These are phyloP conservation scores for Mya arenaria DNA, from an alignment of 1,140 invertebrate species.

Conservation along the genomic window DNA sequence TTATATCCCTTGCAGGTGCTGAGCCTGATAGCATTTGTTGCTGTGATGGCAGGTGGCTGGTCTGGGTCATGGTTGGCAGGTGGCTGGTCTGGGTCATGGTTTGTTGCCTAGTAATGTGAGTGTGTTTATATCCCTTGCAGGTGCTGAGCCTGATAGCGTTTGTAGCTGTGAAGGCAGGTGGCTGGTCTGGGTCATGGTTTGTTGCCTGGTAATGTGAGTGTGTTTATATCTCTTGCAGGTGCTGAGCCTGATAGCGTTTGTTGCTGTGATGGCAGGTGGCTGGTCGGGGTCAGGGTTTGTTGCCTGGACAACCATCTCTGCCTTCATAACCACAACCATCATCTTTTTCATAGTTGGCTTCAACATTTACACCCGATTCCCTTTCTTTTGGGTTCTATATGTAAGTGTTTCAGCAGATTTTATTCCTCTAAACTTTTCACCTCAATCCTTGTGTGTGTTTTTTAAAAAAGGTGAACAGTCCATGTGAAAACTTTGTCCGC, in stretches of 20 bases:
- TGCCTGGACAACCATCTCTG: conserved; percentile 29
- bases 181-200: not conserved
- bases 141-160: not conserved
- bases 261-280: conserved; percentile 3
- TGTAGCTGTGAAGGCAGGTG: not conserved
- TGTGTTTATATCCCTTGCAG: not conserved
- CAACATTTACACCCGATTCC: conserved; percentile 23
- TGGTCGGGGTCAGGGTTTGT: conserved; percentile 32
- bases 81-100: not conserved
- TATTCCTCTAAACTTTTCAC: too few relatives aligned
- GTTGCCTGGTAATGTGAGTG: not conserved
- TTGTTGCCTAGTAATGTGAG: not conserved
- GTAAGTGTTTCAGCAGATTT: conserved; percentile 36
- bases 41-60: not conserved
- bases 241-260: conserved; percentile 43
- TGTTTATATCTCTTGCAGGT: not conserved
- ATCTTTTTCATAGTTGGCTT: conserved; percentile 25
- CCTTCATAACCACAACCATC: conserved; percentile 40
- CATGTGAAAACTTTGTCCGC: too few relatives aligned
- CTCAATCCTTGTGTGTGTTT: too few relatives aligned
- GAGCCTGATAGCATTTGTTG: not conserved
- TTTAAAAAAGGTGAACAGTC: too few relatives aligned
- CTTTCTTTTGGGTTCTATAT: conserved; percentile 25
- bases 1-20: too few relatives aligned
- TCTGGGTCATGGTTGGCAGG: not conserved